Conservation (phyloP, 2,113 vertebrate species). For the Madoqua kirkii region DNA sequence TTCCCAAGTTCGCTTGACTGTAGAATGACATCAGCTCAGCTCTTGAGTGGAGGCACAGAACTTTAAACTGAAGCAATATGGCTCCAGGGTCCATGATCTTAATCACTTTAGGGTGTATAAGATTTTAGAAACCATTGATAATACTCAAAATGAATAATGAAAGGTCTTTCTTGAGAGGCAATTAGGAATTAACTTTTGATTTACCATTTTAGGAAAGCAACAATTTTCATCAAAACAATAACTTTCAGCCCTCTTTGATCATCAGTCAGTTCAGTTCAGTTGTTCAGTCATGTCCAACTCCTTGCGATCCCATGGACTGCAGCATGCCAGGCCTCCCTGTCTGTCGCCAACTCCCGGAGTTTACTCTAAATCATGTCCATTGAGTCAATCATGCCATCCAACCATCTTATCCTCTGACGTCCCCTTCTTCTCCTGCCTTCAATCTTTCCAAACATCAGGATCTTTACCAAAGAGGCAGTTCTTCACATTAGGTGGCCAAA, state of each 20-base stretch:
- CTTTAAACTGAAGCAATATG: neutral
- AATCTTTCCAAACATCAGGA: no score
- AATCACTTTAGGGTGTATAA: neutral
- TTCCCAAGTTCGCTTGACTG: neutral
- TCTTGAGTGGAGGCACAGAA: neutral
- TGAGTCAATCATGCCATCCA: no score
- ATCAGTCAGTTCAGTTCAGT: neutral
- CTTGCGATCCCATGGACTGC: no score
- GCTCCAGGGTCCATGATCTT: neutral
- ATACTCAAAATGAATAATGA: neutral
- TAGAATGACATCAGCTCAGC: neutral
- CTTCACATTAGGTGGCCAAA: no score
- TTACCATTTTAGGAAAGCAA: neutral
- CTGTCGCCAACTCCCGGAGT: no score
- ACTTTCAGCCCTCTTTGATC: neutral
- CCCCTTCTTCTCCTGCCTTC: no score
- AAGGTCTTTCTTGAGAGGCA: neutral
- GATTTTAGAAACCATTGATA: neutral
- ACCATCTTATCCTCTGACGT: no score
- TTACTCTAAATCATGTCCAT: no score
- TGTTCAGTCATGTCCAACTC: no score
- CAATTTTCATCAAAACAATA: constrained; percentile 33
- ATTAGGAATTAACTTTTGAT: neutral
- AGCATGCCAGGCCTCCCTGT: no score
- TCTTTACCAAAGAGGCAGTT: no score